Percentiles rank a stretch among this genome's conserved stretches.
These are phyloP conservation scores for Nemurella pictetii DNA, from an alignment of 2,888 invertebrate species.

Conservation along the genomic window DNA sequence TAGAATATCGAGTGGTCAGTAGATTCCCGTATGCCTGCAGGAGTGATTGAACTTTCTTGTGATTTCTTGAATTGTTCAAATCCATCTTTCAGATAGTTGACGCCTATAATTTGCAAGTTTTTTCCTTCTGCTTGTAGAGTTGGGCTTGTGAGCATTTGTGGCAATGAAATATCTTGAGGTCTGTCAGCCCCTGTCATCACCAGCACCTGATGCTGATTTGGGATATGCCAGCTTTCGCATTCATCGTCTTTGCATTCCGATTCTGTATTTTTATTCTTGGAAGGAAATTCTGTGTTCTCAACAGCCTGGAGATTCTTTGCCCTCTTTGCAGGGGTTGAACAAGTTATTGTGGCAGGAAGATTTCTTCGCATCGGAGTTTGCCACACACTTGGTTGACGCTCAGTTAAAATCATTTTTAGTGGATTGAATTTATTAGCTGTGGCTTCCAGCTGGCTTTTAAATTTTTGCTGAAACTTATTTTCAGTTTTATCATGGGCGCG, in stretches of 20 bases:
- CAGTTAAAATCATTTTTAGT: background rate
- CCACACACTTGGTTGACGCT: background rate
- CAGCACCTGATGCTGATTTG: background rate
- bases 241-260: background rate
- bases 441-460: background rate
- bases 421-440: background rate
- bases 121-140: too few species aligned
- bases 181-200: too few species aligned
- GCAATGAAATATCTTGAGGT: too few species aligned
- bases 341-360: background rate
- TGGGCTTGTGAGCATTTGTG: background rate
- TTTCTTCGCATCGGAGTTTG: background rate
- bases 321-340: background rate
- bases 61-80: background rate
- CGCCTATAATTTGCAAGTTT: background rate
- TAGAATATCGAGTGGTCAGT: background rate
- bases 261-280: background rate
- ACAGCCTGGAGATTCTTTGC: background rate
- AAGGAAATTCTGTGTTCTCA: background rate
- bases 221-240: background rate
- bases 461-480: background rate
- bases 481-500: background rate
- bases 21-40: background rate
- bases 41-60: too few species aligned
- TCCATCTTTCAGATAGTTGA: background rate